A percentile compares a stretch with the other conserved stretches of the same genome.
These are phyloP conservation scores for Amphimedon queenslandica DNA, from an alignment of 37 sponge, comb jelly and placozoan genomes.

Conservation along the genomic window DNA sequence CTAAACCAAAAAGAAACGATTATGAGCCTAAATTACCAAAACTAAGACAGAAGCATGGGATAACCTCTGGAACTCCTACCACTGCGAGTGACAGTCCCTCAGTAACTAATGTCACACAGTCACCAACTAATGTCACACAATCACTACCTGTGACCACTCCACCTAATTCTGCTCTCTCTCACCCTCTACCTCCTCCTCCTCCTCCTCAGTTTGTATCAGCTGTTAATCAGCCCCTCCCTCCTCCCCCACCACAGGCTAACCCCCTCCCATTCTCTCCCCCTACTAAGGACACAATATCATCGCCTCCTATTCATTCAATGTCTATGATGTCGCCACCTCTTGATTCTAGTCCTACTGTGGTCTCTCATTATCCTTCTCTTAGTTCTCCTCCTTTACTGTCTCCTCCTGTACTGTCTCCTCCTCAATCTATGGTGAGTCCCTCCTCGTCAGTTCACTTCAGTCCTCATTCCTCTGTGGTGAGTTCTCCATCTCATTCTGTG, in stretches of 20 bases:
- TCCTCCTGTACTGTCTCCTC: not conserved
- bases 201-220: too few relatives aligned
- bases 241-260: not conserved
- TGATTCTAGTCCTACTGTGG: not conserved
- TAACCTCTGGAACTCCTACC: not conserved
- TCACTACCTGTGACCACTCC: not conserved
- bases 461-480: too few relatives aligned
- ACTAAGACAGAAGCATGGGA: too few relatives aligned
- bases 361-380: not conserved
- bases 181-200: not conserved
- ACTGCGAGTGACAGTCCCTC: not conserved
- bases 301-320: not conserved
- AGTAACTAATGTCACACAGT: not conserved
- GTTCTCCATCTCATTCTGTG: too few relatives aligned
- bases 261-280: not conserved
- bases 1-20: too few relatives aligned
- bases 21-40: too few relatives aligned
- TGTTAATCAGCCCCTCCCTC: too few relatives aligned
- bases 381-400: not conserved
- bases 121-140: not conserved
- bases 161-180: not conserved
- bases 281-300: too few relatives aligned
- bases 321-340: not conserved
- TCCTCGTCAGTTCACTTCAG: too few relatives aligned
- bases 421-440: too few relatives aligned